Evolutionary conservation across 2,888 invertebrate genomes (phyloP), one percentile per base, ranked within the genome.

Genomic region (Nemotelus nigrinus): DNA sequence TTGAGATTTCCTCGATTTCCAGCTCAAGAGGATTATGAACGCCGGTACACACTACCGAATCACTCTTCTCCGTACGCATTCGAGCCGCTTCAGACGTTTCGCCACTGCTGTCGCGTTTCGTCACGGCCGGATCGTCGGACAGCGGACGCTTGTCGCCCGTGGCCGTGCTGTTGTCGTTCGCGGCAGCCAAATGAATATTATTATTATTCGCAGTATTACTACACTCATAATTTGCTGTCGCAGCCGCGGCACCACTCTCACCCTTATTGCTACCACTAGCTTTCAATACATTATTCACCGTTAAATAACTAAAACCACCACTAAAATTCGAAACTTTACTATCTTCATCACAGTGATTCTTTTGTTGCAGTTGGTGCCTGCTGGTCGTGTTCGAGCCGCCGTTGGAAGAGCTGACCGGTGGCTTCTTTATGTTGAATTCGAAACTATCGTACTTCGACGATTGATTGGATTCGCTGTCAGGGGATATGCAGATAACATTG

Each of bases 1-100:
- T 80, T 64, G 80, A 80, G 39, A 81, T 79, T 64, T 80, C 80
- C 63, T 81, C 81, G 43, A 81, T 77, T 77, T 80, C 80, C 64
- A 77, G 53, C 47, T 80, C 80, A 48, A 79, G 78, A 65, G 76
- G 77, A 55, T 77, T 80, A 64, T 79, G 78, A 55, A 79, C 76
- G 64, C 80, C 80, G n/a, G 79, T 79, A 75, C 74, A 79, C 47
- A 77, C 57, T 6, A 81, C 81, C 45, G 80, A 81, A 78, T 81
- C 81, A 79, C 78, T 80, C 75, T 77, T 79, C 58, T 81, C 80
- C 41, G 76, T 77, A 50, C 72, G 79, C 63, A 74, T 72, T 67
- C 74, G 78, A 10, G 79, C 76, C 3, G 77, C 76, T 63, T 77
- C 76, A 39, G 78, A 77, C 25, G 72, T 77, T 76, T 80, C 78